Conservation (phyloP, 1,140 invertebrate species). For the Battus philenor region DNA sequence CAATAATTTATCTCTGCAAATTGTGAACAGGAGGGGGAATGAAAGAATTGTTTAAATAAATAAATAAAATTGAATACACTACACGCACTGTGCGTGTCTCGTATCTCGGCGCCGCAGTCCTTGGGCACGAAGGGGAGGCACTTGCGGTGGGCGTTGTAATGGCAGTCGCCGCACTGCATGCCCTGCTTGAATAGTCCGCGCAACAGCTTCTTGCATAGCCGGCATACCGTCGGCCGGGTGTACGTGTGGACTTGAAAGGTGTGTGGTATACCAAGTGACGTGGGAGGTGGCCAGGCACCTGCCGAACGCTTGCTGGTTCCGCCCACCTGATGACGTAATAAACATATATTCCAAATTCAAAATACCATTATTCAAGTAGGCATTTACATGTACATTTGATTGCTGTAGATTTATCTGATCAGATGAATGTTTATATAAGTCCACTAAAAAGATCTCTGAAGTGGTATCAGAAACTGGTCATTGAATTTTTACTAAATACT, state of each 20-base stretch:
- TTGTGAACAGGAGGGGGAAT: too few relatives aligned
- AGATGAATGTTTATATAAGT: too few relatives aligned
- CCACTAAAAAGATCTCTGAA: too few relatives aligned
- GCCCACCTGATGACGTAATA: slow-evolving; percentile 15
- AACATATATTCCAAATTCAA: too few relatives aligned
- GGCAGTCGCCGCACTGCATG: slow-evolving; percentile 98
- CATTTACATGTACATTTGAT: too few relatives aligned
- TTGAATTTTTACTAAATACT: too few relatives aligned
- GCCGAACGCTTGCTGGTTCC: slow-evolving; percentile 17
- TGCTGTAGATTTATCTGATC: too few relatives aligned
- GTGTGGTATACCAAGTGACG: slow-evolving; percentile 89
- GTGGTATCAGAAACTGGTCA: too few relatives aligned
- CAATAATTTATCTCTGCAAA: too few relatives aligned
- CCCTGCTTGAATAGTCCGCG: slow-evolving; percentile 98
- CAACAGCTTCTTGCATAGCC: slow-evolving; percentile 95
- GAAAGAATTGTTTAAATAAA: too few relatives aligned
- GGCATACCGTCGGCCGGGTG: slow-evolving; percentile 96
- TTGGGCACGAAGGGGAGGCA: slow-evolving; percentile 96
- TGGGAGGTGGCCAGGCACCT: slow-evolving; percentile 19
- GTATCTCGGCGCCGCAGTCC: slow-evolving; percentile 93
- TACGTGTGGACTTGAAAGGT: slow-evolving; percentile 95
- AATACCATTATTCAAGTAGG: too few relatives aligned
- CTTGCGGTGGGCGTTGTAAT: slow-evolving; percentile 98
- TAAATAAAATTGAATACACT: slow-evolving; percentile 11
- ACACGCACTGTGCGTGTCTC: slow-evolving; percentile 72